Base-by-base conservation (phyloP, 37 sponge, comb jelly and placozoan species). In the Aphrocallistes beatrix region DNA sequence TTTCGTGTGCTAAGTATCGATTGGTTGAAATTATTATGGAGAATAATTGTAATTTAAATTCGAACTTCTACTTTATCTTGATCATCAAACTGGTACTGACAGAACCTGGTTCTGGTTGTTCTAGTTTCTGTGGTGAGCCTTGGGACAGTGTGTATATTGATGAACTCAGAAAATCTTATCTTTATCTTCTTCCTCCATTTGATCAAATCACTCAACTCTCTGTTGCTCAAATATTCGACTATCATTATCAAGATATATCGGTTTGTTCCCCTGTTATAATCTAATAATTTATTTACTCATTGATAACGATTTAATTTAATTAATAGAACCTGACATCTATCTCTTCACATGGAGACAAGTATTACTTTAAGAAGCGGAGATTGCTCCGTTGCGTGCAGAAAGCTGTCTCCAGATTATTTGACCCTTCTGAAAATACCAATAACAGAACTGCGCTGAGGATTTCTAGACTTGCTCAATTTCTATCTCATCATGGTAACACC, bases 101-200 rank as follows among this genome's bases (percentile, higher is more conserved):
- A 60, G 34, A 60, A 32, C 75, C 10, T 3, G 21, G n/a, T 13
- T 60, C 17, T 60, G n/a, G n/a, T 60, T 60, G 10, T 6, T 19
- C 34, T 60, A 30, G 75, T 25, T 60, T 32, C 34, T 60, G 75
- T 30, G 75, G 75, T 60, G 21, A 32, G 3, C 34, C 75, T 60
- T 60, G 75, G 75, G 75, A 60, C 75, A 60, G 75, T 60, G 75
- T 60, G 1, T 30, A 60, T 30, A 60, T 60, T 13, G 75, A 60
- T 60, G 75, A 60, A 30, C 34, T 60, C 28, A 60, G 75, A 60
- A 19, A 19, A 6, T 13, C 75, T 13, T 28, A 13, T 28, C 75
- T 19, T 13, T 19, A 60, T 30, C n/a, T 60, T 19, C 25, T 60
- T 19, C 75, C 75, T 60, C 25, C 75, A 25, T 13, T 60, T 32